Conservation (phyloP, 2,797 vertebrate species). For the Lithobates sylvaticus region DNA sequence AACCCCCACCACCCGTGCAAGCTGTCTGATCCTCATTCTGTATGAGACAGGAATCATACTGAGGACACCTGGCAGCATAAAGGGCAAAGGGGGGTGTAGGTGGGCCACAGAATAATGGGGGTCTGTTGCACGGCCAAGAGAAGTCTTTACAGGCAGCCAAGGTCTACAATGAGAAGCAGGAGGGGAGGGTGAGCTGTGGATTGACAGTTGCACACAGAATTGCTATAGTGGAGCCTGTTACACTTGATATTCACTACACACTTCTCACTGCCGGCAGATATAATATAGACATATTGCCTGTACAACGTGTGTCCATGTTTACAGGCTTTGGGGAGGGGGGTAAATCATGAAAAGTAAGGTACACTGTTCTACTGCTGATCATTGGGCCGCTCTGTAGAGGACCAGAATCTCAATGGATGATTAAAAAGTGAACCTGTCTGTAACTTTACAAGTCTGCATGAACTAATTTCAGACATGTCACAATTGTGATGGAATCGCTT, state of each 20-base stretch:
- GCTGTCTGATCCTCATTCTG: not conserved
- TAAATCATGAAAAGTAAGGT: too few species aligned
- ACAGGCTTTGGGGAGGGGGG: too few species aligned
- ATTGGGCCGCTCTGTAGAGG: too few species aligned
- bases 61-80: conserved; percentile 9
- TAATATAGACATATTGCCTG: not conserved
- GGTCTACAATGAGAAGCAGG: not conserved
- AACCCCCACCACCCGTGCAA: not conserved
- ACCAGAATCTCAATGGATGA: too few species aligned
- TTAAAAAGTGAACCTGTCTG: too few species aligned
- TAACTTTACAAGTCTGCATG: too few species aligned
- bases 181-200: not conserved
- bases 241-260: too few species aligned
- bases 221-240: not conserved
- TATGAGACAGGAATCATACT: not conserved
- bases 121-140: conserved; percentile 14
- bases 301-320: too few species aligned
- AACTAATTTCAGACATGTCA: too few species aligned
- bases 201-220: not conserved
- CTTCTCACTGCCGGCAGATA: not conserved
- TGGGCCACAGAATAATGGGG: not conserved
- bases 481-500: too few species aligned
- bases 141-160: not conserved
- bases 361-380: too few species aligned
- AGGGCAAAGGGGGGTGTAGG: not conserved